Evolutionary conservation across 2,113 vertebrate species (phyloP).

Genomic region (Cercopithecus mona): DNA sequence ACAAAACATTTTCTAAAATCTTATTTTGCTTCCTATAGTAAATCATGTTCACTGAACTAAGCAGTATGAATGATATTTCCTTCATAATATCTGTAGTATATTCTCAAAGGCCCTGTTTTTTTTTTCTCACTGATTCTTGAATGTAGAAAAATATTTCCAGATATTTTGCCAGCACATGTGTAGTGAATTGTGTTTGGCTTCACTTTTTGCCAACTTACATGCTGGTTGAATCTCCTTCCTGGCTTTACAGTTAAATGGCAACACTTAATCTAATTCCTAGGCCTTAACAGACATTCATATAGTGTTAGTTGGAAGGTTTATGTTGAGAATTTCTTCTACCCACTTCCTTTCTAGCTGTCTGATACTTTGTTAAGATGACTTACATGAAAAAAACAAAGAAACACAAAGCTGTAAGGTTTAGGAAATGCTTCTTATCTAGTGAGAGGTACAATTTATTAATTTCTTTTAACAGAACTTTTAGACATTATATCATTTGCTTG

Average conservation of each 20-base stretch:
- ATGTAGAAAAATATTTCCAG: conserved; percentile 5
- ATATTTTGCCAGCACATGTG: conserved; percentile 21
- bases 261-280: background rate
- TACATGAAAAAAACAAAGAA: background rate
- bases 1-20: background rate
- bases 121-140: background rate
- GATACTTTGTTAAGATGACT: background rate
- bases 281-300: background rate
- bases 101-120: background rate
- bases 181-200: background rate
- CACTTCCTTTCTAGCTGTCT: background rate
- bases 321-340: background rate
- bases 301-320: background rate
- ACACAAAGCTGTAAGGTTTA: background rate
- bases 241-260: background rate
- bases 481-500: background rate
- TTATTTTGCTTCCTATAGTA: background rate
- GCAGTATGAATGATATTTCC: background rate
- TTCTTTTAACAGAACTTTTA: background rate
- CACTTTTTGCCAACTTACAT: conserved; percentile 7
- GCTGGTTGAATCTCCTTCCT: background rate
- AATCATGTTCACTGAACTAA: background rate
- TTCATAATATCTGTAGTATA: background rate
- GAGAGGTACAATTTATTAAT: background rate
- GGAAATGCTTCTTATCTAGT: background rate